Evolutionary conservation across 2,888 invertebrate species (phyloP).

Genomic region (Oligia latruncula): DNA sequence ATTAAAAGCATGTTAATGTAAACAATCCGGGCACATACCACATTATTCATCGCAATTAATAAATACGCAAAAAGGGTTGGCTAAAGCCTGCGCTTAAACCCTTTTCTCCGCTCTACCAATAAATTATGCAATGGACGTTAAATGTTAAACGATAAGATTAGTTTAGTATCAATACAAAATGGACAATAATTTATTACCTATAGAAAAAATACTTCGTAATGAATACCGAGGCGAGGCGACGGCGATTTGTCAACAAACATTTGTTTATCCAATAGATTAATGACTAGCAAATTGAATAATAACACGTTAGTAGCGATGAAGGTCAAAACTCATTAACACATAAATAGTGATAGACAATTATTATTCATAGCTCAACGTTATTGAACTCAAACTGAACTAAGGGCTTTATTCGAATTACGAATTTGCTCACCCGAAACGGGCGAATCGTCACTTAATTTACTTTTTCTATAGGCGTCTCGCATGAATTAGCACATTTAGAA

Average conservation of each 20-base stretch:
- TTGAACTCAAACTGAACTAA: conserved; percentile 29
- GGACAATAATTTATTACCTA: conserved; percentile 21
- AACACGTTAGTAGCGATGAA: conserved; percentile 2
- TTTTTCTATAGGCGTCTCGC: too few relatives aligned
- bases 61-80: background rate
- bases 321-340: conserved; percentile 11
- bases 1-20: background rate
- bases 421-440: too few relatives aligned
- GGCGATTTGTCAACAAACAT: conserved; percentile 17
- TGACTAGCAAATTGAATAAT: conserved; percentile 28
- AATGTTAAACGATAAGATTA: background rate
- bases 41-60: background rate
- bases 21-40: background rate
- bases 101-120: background rate
- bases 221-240: background rate
- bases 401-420: background rate
- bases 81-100: background rate
- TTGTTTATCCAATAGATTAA: conserved; percentile 28
- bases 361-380: background rate
- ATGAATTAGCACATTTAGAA: too few relatives aligned
- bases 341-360: conserved; percentile 7
- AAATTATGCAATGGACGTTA: conserved; percentile 5
- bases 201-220: conserved; percentile 17
- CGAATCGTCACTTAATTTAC: too few relatives aligned
- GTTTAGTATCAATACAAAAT: conserved; percentile 1